Base-by-base conservation (phyloP, 2,888 invertebrate genomes). In the Microctonus brassicae region DNA sequence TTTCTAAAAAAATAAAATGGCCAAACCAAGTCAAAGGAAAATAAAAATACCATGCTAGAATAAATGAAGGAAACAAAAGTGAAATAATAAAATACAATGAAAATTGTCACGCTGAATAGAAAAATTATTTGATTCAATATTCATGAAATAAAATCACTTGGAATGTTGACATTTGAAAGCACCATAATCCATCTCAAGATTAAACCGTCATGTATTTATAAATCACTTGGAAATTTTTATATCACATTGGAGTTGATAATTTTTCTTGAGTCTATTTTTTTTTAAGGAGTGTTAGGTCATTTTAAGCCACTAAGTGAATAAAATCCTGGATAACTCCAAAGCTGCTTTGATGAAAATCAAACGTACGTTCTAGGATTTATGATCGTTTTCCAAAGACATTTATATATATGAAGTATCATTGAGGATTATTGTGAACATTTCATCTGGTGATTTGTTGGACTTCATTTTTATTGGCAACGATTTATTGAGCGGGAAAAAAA, bases 41-140 rank as follows among this genome's bases (percentile, higher is more conserved):
- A 29, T 5, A 29, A 29, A 29, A 5, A 29, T 29, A 29, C 1
- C 10, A 9, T 36, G 36, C n/a, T n/a, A 13, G 5, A 47, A n/a
- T n/a, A 47, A 47, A 47, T 47, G 17, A 17, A 47, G 17, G 17
- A 7, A 47, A 47, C n/a, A 7, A 47, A 47, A 36, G 10, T 36
- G 47, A 47, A 5, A 6, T 6, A 17, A n/a, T 5, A 29, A 29
- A 29, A 29, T 7, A 29, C 3, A 29, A 29, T 5, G 7, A 17
- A 17, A 17, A 47, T 17, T 4, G 47, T 17, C 17, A n/a, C 47
- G 17, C 7, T 17, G 17, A 39, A 22, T 52, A 20, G 24, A 39
- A 58, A 61, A 68, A 70, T 74, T 73, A 58, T 74, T 68, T 67
- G 60, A 73, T 74, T 70, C 47, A 74, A 73, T 72, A 74, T 74